Percentiles rank a stretch among this genome's conserved stretches.
These are phyloP conservation scores for Arctocebus calabarensis DNA, from an alignment of 2,797 vertebrate species.

Conservation along the genomic window DNA sequence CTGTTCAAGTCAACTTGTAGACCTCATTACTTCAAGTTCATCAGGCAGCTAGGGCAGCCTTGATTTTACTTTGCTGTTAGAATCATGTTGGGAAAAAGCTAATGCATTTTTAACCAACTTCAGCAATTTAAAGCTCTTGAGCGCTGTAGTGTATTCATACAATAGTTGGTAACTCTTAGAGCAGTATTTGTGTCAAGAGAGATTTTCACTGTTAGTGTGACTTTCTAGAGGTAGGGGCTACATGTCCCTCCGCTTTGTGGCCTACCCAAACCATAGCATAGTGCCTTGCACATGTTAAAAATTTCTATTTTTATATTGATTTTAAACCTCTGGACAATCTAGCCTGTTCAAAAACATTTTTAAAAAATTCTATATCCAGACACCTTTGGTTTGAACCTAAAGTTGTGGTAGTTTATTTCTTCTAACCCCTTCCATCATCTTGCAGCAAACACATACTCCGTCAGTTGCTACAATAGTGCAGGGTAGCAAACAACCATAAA, in stretches of 20 bases:
- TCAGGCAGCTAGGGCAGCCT: not conserved
- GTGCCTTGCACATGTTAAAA: not conserved
- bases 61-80: slow-evolving; percentile 38
- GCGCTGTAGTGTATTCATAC: not conserved
- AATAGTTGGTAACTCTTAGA: slow-evolving; percentile 2
- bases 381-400: not conserved
- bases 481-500: not conserved
- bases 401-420: not conserved
- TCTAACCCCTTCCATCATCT: not conserved
- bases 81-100: slow-evolving; percentile 43
- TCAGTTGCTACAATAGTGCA: not conserved
- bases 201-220: not conserved
- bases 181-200: not conserved
- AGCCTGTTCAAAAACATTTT: not conserved
- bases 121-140: slow-evolving; percentile 22
- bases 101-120: slow-evolving; percentile 71
- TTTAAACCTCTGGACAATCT: not conserved
- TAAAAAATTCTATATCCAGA: not conserved
- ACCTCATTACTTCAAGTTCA: slow-evolving; percentile 77
- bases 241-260: not conserved
- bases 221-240: not conserved
- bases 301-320: not conserved
- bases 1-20: slow-evolving; percentile 70
- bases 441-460: not conserved
- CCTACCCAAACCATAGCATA: not conserved